Evolutionary conservation across 2,113 vertebrate species (phyloP).

Genomic region (Talpa occidentalis): DNA sequence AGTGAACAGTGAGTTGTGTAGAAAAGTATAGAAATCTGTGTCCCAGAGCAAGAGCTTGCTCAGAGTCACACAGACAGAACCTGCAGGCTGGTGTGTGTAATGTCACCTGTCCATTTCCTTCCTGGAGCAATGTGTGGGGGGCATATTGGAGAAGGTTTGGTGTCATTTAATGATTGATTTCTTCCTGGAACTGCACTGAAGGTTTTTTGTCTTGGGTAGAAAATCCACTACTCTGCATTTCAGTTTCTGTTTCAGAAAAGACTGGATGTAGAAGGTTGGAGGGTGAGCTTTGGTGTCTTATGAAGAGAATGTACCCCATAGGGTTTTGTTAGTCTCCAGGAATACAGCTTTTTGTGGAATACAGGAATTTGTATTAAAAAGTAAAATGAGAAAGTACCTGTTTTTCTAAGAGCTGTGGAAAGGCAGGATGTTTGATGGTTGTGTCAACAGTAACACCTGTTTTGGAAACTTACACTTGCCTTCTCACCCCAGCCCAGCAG

Average conservation of each 20-base stretch:
- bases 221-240: neutral
- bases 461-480: neutral
- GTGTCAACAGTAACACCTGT: conserved; percentile 47
- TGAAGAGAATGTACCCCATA: neutral
- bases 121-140: neutral
- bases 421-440: neutral
- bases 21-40: neutral
- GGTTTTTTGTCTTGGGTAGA: neutral
- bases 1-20: neutral
- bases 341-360: neutral
- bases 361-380: neutral
- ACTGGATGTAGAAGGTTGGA: neutral
- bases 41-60: neutral
- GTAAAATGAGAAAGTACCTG: neutral
- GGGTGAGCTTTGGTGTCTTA: neutral
- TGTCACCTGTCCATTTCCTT: neutral
- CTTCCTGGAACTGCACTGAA: neutral
- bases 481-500: neutral
- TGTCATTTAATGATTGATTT: neutral
- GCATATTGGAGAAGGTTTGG: neutral
- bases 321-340: neutral
- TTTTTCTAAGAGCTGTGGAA: neutral
- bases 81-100: neutral
- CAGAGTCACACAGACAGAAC: neutral
- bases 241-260: neutral